These are phyloP conservation scores for Hiodon tergisus DNA, from an alignment of 2,113 vertebrate genomes.

Conservation along the genomic window DNA sequence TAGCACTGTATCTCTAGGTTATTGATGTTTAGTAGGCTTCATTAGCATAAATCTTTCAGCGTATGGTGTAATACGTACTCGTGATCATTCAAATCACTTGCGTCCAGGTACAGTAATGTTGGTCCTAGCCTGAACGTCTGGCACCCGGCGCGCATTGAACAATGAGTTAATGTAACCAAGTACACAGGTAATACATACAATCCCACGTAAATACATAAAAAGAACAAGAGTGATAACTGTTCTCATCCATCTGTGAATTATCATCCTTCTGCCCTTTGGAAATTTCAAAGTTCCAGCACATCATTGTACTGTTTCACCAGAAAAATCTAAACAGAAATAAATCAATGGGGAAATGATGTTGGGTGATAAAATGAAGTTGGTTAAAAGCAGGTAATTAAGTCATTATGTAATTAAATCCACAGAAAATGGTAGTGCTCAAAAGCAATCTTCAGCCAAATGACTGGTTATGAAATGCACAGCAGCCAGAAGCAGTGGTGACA, in stretches of 20 bases:
- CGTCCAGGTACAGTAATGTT: neutral
- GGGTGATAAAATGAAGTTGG: neutral
- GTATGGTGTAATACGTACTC: neutral
- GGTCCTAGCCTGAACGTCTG: neutral
- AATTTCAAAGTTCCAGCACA: neutral
- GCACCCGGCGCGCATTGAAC: no score
- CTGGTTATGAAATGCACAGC: neutral
- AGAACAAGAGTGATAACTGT: no score
- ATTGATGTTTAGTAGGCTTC: no score
- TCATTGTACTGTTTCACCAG: neutral
- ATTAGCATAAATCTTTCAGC: neutral
- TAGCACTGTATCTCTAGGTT: no score
- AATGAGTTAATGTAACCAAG: no score
- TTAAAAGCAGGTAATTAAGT: neutral
- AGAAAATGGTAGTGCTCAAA: neutral
- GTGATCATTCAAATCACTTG: neutral
- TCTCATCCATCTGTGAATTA: neutral
- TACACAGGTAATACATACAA: neutral
- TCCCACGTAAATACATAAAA: no score
- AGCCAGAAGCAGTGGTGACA: neutral
- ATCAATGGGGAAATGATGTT: neutral
- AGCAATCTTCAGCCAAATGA: neutral
- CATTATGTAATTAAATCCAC: conserved; percentile 8
- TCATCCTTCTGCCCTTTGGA: neutral
- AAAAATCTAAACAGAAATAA: neutral